Evolutionary conservation across 2,888 invertebrate genomes (phyloP).

Genomic region (Limnephilus marmoratus): DNA sequence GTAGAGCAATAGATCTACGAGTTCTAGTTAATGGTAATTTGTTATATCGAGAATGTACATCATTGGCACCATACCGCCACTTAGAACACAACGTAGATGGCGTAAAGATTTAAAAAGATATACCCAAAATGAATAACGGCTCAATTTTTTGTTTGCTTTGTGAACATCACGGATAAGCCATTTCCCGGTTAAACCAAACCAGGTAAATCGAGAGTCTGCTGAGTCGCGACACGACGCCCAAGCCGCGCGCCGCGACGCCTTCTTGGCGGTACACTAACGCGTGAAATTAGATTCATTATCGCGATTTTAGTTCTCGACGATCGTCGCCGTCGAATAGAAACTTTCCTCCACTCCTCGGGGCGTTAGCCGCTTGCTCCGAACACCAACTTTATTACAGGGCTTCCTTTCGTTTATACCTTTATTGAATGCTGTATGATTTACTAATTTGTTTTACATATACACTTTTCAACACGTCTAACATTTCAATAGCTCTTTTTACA

Average conservation of each 20-base stretch:
- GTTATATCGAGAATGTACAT: too few relatives aligned
- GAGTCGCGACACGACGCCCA: not conserved
- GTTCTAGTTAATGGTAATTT: too few relatives aligned
- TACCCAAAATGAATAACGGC: too few relatives aligned
- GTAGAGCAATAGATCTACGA: too few relatives aligned
- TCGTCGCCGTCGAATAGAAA: constrained; percentile 39
- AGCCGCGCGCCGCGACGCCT: not conserved
- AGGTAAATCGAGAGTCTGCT: not conserved
- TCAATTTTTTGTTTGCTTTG: not conserved
- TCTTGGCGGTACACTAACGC: constrained; percentile 29
- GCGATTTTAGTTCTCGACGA: constrained; percentile 46
- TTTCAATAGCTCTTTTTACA: too few relatives aligned
- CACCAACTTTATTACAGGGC: not conserved
- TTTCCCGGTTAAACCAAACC: not conserved
- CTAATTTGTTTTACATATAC: not conserved
- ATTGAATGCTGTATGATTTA: not conserved
- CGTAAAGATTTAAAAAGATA: too few relatives aligned
- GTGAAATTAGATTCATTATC: constrained; percentile 60
- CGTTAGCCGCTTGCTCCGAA: not conserved
- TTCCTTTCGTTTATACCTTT: not conserved
- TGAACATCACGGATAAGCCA: not conserved
- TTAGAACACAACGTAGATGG: too few relatives aligned
- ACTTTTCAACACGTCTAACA: too few relatives aligned
- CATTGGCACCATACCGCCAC: too few relatives aligned
- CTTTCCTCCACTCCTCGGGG: constrained; percentile 18